phyloP scores from a whole-genome alignment of 2,888 invertebrate genomes.

The Diplolepis rosae region DNA sequence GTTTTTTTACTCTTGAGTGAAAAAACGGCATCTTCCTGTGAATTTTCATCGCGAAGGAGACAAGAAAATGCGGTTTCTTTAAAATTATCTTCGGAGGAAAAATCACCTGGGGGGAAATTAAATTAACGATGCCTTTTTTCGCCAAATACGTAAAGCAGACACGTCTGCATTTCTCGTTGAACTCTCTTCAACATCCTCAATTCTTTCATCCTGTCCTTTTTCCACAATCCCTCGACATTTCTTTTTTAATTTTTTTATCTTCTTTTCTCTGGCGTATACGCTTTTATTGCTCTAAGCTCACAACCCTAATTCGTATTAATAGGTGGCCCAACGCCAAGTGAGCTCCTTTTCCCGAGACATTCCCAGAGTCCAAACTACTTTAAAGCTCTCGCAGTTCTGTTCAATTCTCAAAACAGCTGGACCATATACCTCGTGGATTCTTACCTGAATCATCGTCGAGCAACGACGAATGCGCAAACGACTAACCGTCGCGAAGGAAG shows the following conservation, averaged over 20 bases:
- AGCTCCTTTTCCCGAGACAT: slow-evolving; percentile 31
- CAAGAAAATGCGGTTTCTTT: slow-evolving; percentile 10
- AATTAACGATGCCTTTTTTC: slow-evolving; percentile 42
- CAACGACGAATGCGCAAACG: background rate
- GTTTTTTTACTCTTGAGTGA: background rate
- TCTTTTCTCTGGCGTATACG: slow-evolving; percentile 32
- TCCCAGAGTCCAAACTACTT: slow-evolving; percentile 26
- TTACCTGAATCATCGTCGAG: background rate
- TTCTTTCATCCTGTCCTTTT: slow-evolving; percentile 16
- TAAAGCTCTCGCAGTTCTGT: background rate
- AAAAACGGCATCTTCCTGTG: background rate
- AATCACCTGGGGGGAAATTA: slow-evolving; percentile 40
- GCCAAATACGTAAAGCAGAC: slow-evolving; percentile 34
- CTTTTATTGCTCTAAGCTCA: slow-evolving; percentile 54
- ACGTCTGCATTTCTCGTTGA: background rate
- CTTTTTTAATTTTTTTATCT: background rate
- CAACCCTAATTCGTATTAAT: slow-evolving; percentile 69
- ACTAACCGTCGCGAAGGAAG: background rate
- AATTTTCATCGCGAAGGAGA: background rate
- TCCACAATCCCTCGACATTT: slow-evolving; percentile 3
- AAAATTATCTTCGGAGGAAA: slow-evolving; percentile 43
- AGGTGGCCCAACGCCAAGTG: slow-evolving; percentile 63
- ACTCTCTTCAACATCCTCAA: slow-evolving; percentile 5
- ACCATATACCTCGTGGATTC: background rate
- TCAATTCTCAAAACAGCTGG: slow-evolving; percentile 2